These are phyloP conservation scores for Apis florea DNA, from an alignment of 1,140 invertebrate genomes.

Conservation along the genomic window DNA sequence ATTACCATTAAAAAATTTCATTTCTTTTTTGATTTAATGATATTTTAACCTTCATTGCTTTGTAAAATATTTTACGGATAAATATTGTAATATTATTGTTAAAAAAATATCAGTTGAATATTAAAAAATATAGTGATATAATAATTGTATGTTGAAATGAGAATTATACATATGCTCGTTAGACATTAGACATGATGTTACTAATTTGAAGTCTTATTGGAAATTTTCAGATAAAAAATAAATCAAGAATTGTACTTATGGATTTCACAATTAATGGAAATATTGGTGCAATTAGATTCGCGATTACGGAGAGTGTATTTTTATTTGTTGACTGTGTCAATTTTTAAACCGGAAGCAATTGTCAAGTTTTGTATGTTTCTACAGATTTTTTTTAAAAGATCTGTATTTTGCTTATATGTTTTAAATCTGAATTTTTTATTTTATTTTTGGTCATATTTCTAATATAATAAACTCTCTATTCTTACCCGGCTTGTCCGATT, in stretches of 20 bases:
- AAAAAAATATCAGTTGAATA: neutral
- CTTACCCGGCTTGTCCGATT: slow-evolving; percentile 33
- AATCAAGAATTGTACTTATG: slow-evolving; percentile 38
- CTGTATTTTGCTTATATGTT: slow-evolving; percentile 30
- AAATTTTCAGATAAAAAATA: neutral
- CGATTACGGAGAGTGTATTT: neutral
- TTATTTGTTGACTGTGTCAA: neutral
- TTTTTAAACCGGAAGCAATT: neutral
- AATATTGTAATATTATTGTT: neutral
- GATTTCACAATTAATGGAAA: neutral
- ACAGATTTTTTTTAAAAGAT: slow-evolving; percentile 18
- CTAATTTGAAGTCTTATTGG: neutral
- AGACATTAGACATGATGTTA: neutral
- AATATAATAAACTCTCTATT: slow-evolving; percentile 51
- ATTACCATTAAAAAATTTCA: neutral
- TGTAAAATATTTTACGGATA: neutral
- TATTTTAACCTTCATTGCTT: neutral
- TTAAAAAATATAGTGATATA: neutral
- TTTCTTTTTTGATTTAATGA: neutral
- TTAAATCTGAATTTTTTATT: slow-evolving; percentile 21
- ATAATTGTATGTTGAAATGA: neutral
- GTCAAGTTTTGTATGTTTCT: slow-evolving; percentile 39
- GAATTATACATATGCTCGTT: neutral
- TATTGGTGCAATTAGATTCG: neutral
- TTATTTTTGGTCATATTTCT: slow-evolving; percentile 34